Base-by-base conservation (phyloP, 2,888 invertebrate genomes). In the Torymus texanus region DNA sequence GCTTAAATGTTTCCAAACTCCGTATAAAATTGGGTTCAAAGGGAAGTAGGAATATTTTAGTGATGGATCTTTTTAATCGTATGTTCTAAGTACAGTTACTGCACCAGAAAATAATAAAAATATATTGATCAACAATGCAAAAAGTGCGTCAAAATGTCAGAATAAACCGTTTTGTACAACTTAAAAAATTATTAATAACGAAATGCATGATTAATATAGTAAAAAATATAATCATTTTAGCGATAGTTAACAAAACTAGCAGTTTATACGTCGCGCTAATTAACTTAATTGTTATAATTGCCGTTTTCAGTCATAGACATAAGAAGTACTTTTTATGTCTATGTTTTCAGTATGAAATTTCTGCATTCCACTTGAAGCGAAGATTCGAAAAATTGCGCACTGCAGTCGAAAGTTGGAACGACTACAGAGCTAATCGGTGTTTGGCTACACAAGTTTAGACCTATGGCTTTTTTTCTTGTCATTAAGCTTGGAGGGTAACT, bases 401-500 rank as follows among this genome's bases (percentile, higher is more conserved):
- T 65, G 24, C 71, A 14, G 65, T 58, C 41, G 51, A 71, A 77
- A 77, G 53, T 18, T 29, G 50, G 41, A 55, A 18, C 55, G 3
- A 73, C 53, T 68, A 74, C 68, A 50, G 61, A 58, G 72, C 67
- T 78, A 73, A 56, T 78, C 73, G 78, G 78, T 78, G 66, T 78
- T 77, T n/a, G 63, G 56, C 71, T 77, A 77, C 71, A 70, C 63
- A n/a, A 78, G 53, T 78, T 78, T 68, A 56, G 16, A 65, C 16
- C 68, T 73, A 78, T 53, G 55, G n/a, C 62, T 24, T 77, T 29
- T 67, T 73, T 75, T 16, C 63, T 21, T 59, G 18, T 63, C 56
- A 24, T 68, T 56, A 74, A 78, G 78, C 76, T 72, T 76, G 68
- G 58, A 80, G 79, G 83, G 85, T 79, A 79, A 79, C 85, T 88